A percentile compares a stretch with the other conserved stretches of the same genome.
Evolutionary conservation across 37 sponge, comb jelly and placozoan species (phyloP).

Genomic region (Petrosia ficiformis): DNA sequence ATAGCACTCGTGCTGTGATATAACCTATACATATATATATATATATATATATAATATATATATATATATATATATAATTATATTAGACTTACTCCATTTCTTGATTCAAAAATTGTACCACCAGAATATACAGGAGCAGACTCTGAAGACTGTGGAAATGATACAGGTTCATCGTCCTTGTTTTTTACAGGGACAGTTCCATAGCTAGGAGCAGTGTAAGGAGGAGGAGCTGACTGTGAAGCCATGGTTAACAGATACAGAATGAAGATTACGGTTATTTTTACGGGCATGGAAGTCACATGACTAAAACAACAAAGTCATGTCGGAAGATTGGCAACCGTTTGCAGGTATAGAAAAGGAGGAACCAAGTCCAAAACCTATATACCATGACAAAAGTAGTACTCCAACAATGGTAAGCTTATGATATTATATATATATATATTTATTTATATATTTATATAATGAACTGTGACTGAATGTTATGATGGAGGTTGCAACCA

Average conservation of each 20-base stretch:
- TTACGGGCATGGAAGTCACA: background rate
- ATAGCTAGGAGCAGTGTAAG: background rate
- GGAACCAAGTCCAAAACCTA: background rate
- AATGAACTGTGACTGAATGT: too few relatives aligned
- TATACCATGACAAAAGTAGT: slow-evolving; percentile 1
- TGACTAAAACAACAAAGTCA: background rate
- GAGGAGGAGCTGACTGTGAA: background rate
- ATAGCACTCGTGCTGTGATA: too few relatives aligned
- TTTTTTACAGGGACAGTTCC: background rate
- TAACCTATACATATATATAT: too few relatives aligned
- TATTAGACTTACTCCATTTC: background rate
- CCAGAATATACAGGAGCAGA: background rate
- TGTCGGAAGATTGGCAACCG: background rate
- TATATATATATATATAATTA: background rate
- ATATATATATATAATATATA: too few relatives aligned
- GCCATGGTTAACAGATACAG: background rate
- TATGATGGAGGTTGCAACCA: too few relatives aligned
- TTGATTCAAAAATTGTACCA: background rate
- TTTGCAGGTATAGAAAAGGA: background rate
- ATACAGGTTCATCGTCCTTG: background rate
- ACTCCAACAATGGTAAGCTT: background rate
- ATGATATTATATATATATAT: slow-evolving; percentile 1
- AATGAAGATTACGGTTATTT: background rate
- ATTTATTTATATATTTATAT: slow-evolving; percentile 12
- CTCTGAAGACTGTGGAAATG: background rate